Percentiles rank a stretch among this genome's conserved stretches.
Evolutionary conservation across 2,797 vertebrate genomes (phyloP).

Genomic region (Pseudopleuronectes americanus): DNA sequence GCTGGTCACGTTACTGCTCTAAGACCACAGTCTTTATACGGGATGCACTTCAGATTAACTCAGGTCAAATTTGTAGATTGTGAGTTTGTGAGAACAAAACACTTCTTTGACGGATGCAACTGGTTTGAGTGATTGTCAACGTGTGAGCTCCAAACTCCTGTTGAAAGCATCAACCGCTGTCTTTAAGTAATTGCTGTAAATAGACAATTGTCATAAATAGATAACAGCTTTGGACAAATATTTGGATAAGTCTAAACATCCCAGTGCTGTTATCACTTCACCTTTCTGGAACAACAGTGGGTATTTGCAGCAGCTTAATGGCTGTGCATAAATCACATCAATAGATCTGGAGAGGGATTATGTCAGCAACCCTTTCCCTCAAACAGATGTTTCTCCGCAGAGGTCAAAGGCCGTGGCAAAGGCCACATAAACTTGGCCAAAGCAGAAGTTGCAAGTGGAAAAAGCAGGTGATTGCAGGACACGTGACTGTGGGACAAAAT

Average conservation of each 20-base stretch:
- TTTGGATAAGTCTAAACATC: slow-evolving; percentile 3
- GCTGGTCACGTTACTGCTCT: slow-evolving; percentile 47
- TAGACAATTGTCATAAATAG: neutral
- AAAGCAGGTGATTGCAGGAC: slow-evolving; percentile 67
- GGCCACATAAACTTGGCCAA: slow-evolving; percentile 67
- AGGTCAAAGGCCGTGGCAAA: slow-evolving; percentile 69
- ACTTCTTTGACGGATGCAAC: slow-evolving; percentile 3
- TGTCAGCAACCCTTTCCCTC: slow-evolving; percentile 64
- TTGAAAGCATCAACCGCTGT: slow-evolving; percentile 16
- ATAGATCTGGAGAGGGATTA: slow-evolving; percentile 53
- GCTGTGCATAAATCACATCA: slow-evolving; percentile 69
- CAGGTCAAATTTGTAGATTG: slow-evolving; percentile 37
- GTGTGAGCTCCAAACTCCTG: neutral
- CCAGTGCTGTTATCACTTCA: slow-evolving; percentile 7
- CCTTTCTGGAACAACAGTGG: slow-evolving; percentile 8
- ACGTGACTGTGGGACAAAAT: slow-evolving; percentile 50
- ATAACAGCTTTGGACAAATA: slow-evolving; percentile 6
- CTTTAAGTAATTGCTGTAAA: slow-evolving; percentile 6
- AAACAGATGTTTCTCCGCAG: slow-evolving; percentile 76
- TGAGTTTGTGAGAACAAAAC: slow-evolving; percentile 26
- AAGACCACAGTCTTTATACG: slow-evolving; percentile 49
- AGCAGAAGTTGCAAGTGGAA: slow-evolving; percentile 65
- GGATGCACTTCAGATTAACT: slow-evolving; percentile 49
- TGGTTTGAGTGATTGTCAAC: slow-evolving; percentile 11
- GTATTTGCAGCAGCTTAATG: slow-evolving; percentile 31